These are phyloP conservation scores for Drosophila nigricruria DNA, from an alignment of 2,888 invertebrate species.

Conservation along the genomic window DNA sequence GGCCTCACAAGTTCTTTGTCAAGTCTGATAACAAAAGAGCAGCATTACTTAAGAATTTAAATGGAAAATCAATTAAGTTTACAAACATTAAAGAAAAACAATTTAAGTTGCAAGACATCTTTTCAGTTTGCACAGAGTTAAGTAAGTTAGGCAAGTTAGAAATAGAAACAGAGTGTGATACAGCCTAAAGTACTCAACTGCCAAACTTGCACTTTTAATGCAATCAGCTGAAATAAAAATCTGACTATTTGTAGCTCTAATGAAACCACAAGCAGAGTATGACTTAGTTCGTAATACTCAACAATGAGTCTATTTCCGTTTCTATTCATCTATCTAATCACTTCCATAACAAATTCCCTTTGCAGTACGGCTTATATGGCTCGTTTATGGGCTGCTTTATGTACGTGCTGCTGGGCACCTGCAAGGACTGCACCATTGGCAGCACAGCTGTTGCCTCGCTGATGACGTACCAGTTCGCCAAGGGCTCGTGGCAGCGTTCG, in stretches of 20 bases:
- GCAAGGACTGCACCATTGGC: conserved; percentile 96
- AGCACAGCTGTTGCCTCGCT: conserved; percentile 97
- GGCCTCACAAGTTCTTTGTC: too few relatives aligned
- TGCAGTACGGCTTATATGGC: conserved; percentile 95
- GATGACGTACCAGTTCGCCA: conserved; percentile 92
- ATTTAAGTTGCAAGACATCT: background rate
- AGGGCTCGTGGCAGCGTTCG: conserved; percentile 88
- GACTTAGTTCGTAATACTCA: background rate
- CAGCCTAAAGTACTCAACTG: too few relatives aligned
- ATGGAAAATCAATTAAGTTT: background rate
- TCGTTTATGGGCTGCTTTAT: conserved; percentile 96
- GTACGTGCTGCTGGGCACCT: conserved; percentile 95
- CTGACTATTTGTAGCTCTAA: too few relatives aligned
- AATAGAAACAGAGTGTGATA: too few relatives aligned
- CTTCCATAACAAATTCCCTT: background rate
- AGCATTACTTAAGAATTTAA: too few relatives aligned
- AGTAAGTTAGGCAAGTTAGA: too few relatives aligned
- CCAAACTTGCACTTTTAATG: too few relatives aligned
- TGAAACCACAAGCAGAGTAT: background rate
- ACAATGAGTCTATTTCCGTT: background rate
- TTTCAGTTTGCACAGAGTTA: background rate
- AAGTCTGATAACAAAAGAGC: too few relatives aligned
- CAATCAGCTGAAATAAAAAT: too few relatives aligned
- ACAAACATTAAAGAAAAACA: background rate
- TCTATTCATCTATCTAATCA: background rate